These are phyloP conservation scores for Drosophila athabasca DNA, from an alignment of 1,140 invertebrate genomes.

Conservation along the genomic window DNA sequence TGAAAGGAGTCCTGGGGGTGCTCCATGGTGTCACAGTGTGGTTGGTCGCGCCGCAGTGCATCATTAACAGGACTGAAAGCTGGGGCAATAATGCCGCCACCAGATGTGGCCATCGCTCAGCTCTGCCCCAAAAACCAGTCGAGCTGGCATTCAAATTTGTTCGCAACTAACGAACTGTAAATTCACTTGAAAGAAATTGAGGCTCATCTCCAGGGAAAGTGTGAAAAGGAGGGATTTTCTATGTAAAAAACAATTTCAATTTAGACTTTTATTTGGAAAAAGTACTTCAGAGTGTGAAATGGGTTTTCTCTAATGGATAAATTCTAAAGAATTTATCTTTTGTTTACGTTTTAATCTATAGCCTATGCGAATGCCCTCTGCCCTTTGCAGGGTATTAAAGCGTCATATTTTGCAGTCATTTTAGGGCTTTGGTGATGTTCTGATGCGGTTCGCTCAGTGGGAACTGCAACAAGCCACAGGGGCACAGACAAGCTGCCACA, in stretches of 20 bases:
- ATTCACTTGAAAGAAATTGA: conserved; percentile 30
- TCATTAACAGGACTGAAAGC: conserved; percentile 56
- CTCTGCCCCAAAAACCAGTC: neutral
- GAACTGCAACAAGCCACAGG: conserved; percentile 12
- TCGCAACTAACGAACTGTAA: conserved; percentile 43
- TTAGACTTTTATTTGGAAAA: neutral
- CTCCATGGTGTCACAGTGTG: conserved; percentile 23
- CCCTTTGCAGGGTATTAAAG: conserved; percentile 20
- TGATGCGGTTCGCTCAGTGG: conserved; percentile 38
- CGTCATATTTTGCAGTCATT: conserved; percentile 26
- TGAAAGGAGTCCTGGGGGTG: neutral
- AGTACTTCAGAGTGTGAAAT: neutral
- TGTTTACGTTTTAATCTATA: too few species aligned
- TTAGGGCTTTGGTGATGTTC: conserved; percentile 29
- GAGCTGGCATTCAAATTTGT: conserved; percentile 33
- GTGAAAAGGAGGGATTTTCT: neutral
- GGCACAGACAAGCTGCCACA: conserved; percentile 15
- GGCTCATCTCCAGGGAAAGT: neutral
- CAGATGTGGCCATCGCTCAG: conserved; percentile 55
- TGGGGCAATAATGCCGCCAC: conserved; percentile 51
- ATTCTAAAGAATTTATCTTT: too few species aligned
- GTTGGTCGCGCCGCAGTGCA: conserved; percentile 44
- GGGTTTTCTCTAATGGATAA: too few species aligned
- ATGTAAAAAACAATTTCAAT: neutral
- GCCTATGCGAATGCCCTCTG: neutral